phyloP scores from a whole-genome alignment of 1,140 invertebrate genomes.

The Oryzaephilus surinamensis region DNA sequence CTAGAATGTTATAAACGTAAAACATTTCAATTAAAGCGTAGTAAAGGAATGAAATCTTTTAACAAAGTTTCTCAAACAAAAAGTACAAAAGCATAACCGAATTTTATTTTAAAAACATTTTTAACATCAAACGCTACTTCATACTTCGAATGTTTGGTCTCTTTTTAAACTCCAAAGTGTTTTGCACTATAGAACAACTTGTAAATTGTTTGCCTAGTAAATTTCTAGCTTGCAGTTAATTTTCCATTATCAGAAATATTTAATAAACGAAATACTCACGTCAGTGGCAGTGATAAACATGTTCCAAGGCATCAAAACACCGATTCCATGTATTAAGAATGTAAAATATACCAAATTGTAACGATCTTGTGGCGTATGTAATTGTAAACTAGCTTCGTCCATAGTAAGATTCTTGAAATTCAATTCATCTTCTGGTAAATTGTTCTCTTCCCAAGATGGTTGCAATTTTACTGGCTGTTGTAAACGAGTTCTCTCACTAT shows the following conservation, averaged over 20 bases:
- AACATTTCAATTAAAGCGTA: no score
- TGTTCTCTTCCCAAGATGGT: constrained; percentile 76
- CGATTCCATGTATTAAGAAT: constrained; percentile 90
- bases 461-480: constrained; percentile 70
- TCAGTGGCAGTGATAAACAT: constrained; percentile 95
- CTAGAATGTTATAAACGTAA: no score
- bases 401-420: constrained; percentile 72
- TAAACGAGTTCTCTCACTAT: constrained; percentile 39
- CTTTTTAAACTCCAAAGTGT: no score
- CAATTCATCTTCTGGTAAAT: constrained; percentile 70
- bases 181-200: no score
- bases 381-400: constrained; percentile 57
- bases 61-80: no score
- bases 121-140: no score
- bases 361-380: constrained; percentile 68
- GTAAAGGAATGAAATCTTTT: no score
- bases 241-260: constrained; percentile 2
- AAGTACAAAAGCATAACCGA: no score
- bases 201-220: no score
- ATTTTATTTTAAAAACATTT: no score
- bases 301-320: constrained; percentile 95
- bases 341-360: constrained; percentile 81
- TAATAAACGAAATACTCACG: constrained; percentile 42
- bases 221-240: no score
- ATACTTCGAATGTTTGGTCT: no score